These are phyloP conservation scores for Decapterus maruadsi DNA, from an alignment of 2,797 vertebrate species.

Conservation along the genomic window DNA sequence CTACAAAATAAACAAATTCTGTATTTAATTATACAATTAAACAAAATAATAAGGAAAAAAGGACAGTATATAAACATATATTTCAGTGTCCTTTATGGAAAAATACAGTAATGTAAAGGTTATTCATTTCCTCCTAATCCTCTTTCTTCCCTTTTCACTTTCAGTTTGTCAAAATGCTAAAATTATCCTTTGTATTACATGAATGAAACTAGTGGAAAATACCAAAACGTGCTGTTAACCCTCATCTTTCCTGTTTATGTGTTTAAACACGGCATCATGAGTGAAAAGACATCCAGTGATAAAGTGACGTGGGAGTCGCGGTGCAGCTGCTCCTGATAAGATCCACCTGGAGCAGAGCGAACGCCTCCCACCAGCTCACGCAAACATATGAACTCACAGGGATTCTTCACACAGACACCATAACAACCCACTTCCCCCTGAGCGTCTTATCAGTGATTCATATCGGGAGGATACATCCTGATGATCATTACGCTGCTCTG, in stretches of 20 bases:
- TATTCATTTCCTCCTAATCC: neutral
- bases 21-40: neutral
- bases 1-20: neutral
- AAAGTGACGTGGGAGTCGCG: neutral
- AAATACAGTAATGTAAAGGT: neutral
- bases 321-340: constrained; percentile 14
- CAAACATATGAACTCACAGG: constrained; percentile 14
- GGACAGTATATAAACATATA: neutral
- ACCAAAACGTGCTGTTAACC: constrained; percentile 10
- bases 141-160: neutral
- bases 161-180: neutral
- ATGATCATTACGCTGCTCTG: neutral
- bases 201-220: constrained; percentile 5
- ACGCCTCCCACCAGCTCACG: constrained; percentile 16
- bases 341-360: constrained; percentile 48
- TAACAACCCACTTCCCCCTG: neutral
- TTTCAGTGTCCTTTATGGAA: neutral
- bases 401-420: neutral
- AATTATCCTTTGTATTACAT: neutral
- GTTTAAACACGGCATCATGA: constrained; percentile 18
- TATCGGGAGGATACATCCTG: neutral
- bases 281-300: constrained; percentile 18
- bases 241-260: neutral
- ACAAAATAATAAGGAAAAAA: neutral
- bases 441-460: neutral